Base-by-base conservation (phyloP, 2,113 vertebrate genomes). In the Indri indri region DNA sequence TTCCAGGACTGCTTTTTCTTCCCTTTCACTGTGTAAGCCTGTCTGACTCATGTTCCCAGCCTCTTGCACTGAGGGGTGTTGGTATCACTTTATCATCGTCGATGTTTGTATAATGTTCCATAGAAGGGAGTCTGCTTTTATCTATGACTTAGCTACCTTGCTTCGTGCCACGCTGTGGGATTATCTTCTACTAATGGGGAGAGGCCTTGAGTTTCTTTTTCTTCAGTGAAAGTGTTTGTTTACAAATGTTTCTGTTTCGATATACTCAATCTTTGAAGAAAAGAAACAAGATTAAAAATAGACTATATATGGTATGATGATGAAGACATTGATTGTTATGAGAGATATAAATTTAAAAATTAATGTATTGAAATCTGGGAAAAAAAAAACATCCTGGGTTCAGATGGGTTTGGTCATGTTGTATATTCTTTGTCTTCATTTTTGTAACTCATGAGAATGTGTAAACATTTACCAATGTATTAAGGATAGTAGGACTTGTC, bases 201-300 rank as follows among this genome's bases (percentile, higher is more conserved):
- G 93, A 97, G 91, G 82, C 42, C 79, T 96, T 30, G 52, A 50
- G 80, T 91, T 54, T 95, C 96, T 97, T 97, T 97, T 97, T 91
- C 87, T 97, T 95, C 91, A 96, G 23, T 71, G 96, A 97, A 93
- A 91, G 70, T 47, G 86, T 97, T 98, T 98, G 83, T 91, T 98
- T 95, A 74, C 90, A 97, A 91, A 94, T 0, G 0, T 96, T 90
- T 76, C 81, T 96, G 74, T 93, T 98, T 92, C 14, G 0, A 57
- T 80, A 50, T 83, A 91, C 0, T 76, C 63, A 42, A 40, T 96
- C 74, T 95, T 34, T 42, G 80, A 93, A 89, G 87, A 81, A n/a
- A 68, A 34, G 61, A 81, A 96, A 92, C 10, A 42, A 32, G 3
- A n/a, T 80, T 71, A 66, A 84, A 97, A 96, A 1, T 1, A 8